Evolutionary conservation across 2,113 vertebrate genomes (phyloP).

Genomic region (Columba janthina): DNA sequence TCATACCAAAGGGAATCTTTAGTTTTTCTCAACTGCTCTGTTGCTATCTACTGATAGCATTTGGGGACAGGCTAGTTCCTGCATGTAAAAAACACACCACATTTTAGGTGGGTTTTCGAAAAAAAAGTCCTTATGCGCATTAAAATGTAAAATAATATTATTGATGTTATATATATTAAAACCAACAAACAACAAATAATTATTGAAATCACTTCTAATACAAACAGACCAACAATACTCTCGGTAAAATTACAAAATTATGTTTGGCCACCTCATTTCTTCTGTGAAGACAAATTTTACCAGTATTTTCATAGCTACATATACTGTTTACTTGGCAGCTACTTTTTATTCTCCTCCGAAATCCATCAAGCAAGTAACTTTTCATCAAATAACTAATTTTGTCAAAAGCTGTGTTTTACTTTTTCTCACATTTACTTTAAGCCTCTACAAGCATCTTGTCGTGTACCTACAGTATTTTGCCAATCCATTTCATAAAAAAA

Average conservation of each 20-base stretch:
- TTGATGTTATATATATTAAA: background rate
- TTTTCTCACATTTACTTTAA: background rate
- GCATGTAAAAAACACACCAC: background rate
- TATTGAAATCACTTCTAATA: background rate
- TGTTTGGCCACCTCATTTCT: background rate
- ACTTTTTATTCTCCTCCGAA: background rate
- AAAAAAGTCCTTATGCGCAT: background rate
- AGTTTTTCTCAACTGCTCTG: background rate
- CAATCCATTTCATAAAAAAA: background rate
- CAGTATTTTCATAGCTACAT: background rate
- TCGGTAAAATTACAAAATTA: background rate
- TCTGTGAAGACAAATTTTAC: background rate
- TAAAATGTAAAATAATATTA: background rate
- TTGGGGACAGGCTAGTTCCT: background rate
- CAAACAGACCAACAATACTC: background rate
- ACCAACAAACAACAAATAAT: background rate
- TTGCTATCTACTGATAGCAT: background rate
- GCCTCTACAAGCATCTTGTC: background rate
- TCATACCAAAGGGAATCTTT: background rate
- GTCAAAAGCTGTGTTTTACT: background rate
- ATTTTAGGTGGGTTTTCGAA: background rate
- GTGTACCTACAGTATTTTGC: background rate
- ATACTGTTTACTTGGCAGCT: background rate
- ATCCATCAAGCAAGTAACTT: background rate
- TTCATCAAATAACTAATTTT: background rate